Conservation (phyloP, 1,140 invertebrate genomes). For the Dendroctonus ponderosae region DNA sequence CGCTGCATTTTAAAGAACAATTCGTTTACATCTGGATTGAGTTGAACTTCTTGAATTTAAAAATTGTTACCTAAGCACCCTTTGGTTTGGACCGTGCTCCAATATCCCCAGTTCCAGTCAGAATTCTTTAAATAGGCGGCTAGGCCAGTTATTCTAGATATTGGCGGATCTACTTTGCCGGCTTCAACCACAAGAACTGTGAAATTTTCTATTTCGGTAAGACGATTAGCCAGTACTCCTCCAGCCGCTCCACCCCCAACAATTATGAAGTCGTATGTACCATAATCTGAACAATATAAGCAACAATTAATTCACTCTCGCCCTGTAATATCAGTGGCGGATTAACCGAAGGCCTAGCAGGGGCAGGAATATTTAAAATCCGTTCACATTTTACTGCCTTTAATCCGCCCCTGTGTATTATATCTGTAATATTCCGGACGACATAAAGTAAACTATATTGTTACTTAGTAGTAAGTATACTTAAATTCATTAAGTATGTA, state of each 20-base stretch:
- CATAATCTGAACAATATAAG: constrained; percentile 29
- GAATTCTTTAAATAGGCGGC: constrained; percentile 22
- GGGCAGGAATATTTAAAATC: too few relatives aligned
- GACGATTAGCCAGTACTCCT: constrained; percentile 35
- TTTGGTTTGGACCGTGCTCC: constrained; percentile 51
- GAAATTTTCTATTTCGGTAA: constrained; percentile 34
- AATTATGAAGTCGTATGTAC: constrained; percentile 41
- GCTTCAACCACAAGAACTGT: constrained; percentile 40
- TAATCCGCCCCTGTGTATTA: too few relatives aligned
- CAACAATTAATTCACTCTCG: too few relatives aligned
- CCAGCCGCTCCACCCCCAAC: constrained; percentile 41
- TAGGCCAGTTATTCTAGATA: constrained; percentile 37
- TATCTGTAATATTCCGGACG: too few relatives aligned
- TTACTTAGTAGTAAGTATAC: too few relatives aligned
- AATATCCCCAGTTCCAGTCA: constrained; percentile 66
- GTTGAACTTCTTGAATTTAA: background rate
- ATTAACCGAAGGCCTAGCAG: too few relatives aligned
- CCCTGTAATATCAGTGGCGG: too few relatives aligned
- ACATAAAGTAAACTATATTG: too few relatives aligned
- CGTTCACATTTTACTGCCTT: too few relatives aligned
- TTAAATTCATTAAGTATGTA: too few relatives aligned
- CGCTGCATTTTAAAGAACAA: constrained; percentile 45
- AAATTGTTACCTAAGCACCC: constrained; percentile 30
- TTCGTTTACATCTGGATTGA: background rate
- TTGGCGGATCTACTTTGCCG: constrained; percentile 42